Base-by-base conservation (phyloP, 2,797 vertebrate genomes). In the Sebastes miniatus region DNA sequence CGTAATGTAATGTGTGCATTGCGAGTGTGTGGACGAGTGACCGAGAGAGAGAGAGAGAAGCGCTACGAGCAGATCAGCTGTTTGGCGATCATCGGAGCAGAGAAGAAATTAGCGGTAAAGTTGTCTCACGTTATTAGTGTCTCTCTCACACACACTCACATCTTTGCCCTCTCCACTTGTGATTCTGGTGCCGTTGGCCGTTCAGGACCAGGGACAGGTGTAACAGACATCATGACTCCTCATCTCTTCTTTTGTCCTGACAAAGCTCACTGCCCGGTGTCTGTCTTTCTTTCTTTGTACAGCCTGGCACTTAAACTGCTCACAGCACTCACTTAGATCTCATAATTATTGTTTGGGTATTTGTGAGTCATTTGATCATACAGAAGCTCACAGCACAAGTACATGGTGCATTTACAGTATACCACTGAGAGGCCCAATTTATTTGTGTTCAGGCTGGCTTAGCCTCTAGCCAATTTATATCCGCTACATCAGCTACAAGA, bases 391-490 rank as follows among this genome's bases (percentile, higher is more conserved):
- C 24, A 27, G 68, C 77, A 59, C 50, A 69, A 80, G 68, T 20
- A 36, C 76, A 73, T 12, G 4, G 47, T 63, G 63, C 74, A 74
- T 24, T 22, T 34, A 59, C 24, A 29, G 31, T 83, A 11, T 59
- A 78, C 65, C 61, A 72, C 73, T 9, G 29, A 85, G 72, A 70
- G 34, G 61, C 4, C 76, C n/a, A 27, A 76, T 79, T 73, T 82
- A 73, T 76, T 79, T 83, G 73, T 74, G 73, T 80, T 82, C 61
- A 43, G 59, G 10, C 31, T 61, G 11, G 47, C 73, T 83, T 58
- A 71, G 76, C 76, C 75, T 74, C 34, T 14, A 20, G 61, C 62
- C 77, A 78, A 83, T 88, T 87, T 82, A 74, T 84, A 73, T 84
- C 24, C 72, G 8, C 32, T 32, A 32, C 32, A 32, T 32, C 79